Base-by-base conservation (phyloP, 2,888 invertebrate genomes). In the Coecobrya sp. region DNA sequence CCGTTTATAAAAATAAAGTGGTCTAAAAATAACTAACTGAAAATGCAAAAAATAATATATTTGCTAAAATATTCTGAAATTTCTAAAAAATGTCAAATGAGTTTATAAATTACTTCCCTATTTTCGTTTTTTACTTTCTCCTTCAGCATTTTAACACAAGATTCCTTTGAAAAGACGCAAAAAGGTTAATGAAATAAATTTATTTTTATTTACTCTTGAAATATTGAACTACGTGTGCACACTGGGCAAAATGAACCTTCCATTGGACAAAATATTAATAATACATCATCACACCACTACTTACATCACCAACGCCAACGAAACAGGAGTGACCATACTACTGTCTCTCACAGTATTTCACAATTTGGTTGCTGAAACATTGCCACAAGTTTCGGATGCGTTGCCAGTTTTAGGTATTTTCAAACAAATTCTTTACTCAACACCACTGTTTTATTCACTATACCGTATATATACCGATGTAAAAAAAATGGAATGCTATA, bases 321-420 rank as follows among this genome's bases (percentile, higher is more conserved):
- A 81, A 25, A 76, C 93, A 96, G 96, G 96, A 94, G 96, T 96
- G 93, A 96, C 96, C 93, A 96, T 96, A 94, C 96, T 96, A 94
- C 96, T 96, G 94, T 96, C 96, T 85, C 95, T 96, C 95, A 96
- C 96, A 95, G 96, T 96, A 94, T 96, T 96, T 95, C 95, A 96
- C 95, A 96, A 96, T 94, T 96, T 96, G 94, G 96, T 96, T 93
- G 96, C 96, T 30, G 96, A 96, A 95, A 96, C 96, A 93, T 96
- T 96, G 95, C 96, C 96, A 81, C 96, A 96, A 93, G 96, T 96
- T 84, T 96, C 96, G 70, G 96, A 96, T 95, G 96, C 95, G 84
- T 95, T 96, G 94, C 96, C 96, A 62, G 95, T 96, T 85, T 96
- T 96, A 95, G 96, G 96, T 96, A 95, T 86, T 62, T 62, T 0